Percentiles rank a stretch among this genome's conserved stretches.
phyloP scores from a whole-genome alignment of 1,140 invertebrate genomes.

The Caenorhabditis elegans region DNA sequence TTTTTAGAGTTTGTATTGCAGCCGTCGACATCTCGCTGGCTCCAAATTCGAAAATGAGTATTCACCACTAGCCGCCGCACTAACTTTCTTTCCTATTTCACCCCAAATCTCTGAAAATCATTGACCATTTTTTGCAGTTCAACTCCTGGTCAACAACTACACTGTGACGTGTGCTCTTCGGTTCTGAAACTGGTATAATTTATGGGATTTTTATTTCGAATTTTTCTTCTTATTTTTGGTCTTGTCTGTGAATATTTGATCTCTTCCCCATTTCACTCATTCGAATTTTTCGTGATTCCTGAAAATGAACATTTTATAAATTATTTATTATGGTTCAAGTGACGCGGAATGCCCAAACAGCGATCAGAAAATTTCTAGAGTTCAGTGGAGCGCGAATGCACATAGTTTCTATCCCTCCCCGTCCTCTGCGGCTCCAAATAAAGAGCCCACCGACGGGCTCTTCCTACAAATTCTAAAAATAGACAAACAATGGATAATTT shows the following conservation, averaged over 20 bases:
- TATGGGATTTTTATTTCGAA: background rate
- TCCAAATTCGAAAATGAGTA: too few species aligned
- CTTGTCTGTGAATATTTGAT: background rate
- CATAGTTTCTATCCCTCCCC: too few species aligned
- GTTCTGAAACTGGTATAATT: constrained; percentile 9
- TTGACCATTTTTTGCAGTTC: background rate
- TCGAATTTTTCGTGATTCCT: background rate
- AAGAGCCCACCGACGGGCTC: background rate
- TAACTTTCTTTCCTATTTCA: too few species aligned
- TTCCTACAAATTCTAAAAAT: background rate
- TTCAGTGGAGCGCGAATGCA: background rate
- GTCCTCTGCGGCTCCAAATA: too few species aligned
- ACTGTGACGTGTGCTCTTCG: background rate
- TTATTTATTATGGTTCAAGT: background rate
- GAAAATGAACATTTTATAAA: background rate
- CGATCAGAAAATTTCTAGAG: background rate
- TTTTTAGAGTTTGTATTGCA: too few species aligned
- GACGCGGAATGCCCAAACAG: too few species aligned
- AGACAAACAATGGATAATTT: constrained; percentile 16
- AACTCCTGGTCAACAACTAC: constrained; percentile 25
- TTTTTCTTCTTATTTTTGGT: background rate
- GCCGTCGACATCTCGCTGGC: too few species aligned
- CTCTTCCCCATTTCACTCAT: background rate
- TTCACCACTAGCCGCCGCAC: too few species aligned
- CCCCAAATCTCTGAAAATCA: too few species aligned